Percentiles rank a stretch among this genome's conserved stretches.
phyloP scores from a whole-genome alignment of 1,140 invertebrate species.

The Uloborus diversus region DNA sequence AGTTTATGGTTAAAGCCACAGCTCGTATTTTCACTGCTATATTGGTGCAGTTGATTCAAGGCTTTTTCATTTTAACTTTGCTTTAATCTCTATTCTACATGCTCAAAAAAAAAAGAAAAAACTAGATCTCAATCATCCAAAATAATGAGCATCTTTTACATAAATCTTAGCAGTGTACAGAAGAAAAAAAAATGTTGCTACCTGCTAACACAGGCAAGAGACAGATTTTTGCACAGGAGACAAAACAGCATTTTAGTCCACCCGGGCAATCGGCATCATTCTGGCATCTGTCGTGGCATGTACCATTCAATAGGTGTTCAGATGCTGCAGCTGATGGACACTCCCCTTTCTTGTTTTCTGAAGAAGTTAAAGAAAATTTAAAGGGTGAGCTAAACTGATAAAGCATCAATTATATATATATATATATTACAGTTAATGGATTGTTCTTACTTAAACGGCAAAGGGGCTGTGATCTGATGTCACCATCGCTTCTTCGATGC shows the following conservation, averaged over 20 bases:
- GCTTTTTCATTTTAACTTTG: too few relatives aligned
- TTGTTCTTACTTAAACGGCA: conserved; percentile 57
- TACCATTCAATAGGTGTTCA: conserved; percentile 35
- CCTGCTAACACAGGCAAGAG: conserved; percentile 68
- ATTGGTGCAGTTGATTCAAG: too few relatives aligned
- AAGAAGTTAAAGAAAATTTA: not conserved
- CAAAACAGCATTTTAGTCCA: conserved; percentile 81
- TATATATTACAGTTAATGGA: conserved; percentile 1
- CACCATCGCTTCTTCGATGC: conserved; percentile 65
- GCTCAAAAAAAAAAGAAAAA: too few relatives aligned
- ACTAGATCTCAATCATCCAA: too few relatives aligned
- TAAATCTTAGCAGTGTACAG: not conserved
- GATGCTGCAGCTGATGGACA: not conserved
- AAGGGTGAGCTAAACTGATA: too few relatives aligned
- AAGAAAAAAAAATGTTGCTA: too few relatives aligned
- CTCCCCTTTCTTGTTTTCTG: conserved; percentile 25
- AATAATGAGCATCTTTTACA: not conserved
- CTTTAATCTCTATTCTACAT: too few relatives aligned
- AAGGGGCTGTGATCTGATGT: conserved; percentile 54
- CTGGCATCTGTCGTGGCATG: conserved; percentile 72
- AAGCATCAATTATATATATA: not conserved
- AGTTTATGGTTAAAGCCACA: too few relatives aligned
- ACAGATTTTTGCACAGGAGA: conserved; percentile 79
- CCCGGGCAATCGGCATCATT: conserved; percentile 83
- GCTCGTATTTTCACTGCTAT: too few relatives aligned